Evolutionary conservation across 1,140 invertebrate genomes (phyloP), one percentile per base, ranked within the genome.

Genomic region (Zaprionus inermis): DNA sequence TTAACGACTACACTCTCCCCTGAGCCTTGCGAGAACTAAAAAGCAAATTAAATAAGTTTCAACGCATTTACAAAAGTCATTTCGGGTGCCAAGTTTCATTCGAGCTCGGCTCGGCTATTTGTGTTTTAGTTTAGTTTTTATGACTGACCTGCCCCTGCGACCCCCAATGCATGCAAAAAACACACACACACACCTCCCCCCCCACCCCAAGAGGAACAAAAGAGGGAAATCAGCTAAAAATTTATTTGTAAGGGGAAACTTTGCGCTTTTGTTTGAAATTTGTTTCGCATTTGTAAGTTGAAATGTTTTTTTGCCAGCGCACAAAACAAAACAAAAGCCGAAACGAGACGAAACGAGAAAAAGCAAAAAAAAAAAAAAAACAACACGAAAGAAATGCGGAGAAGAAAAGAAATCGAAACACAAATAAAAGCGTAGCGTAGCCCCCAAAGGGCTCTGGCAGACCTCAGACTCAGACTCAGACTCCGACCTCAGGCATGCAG

Each of bases 281-380:
- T 88, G 85, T 88, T 88, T 88, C 85, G 85, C 84, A 88, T 88
- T 88, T 88, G 84, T 89, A 88, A 88, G 84, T 84, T 88, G 85
- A 88, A 88, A 88, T 89, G 84, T 79, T 89, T 89, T 72, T 81
- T 85, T 74, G 74, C 56, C 51, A 66, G 68, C n/a, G 66, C 67
- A 72, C 68, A 76, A 73, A 77, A 77, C 60, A 52, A 76, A 75
- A 61, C 67, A 76, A 64, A 44, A 63, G 46, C 58, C 14, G 11
- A 55, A 20, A 56, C n/a, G 18, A 58, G 38, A 14, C 11, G 30
- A 55, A 56, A 57, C 16, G 18, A 22, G 63, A 46, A 41, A 63
- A 66, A n/a, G 34, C 10, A 20, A 46, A 36, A 72, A 44, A 68
- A 58, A 7, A 30, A 58, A 20, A 51, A 36, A 68, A 44, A 68